A percentile compares a stretch with the other conserved stretches of the same genome.
These are phyloP conservation scores for Panthera uncia DNA, from an alignment of 2,113 vertebrate species.

Conservation along the genomic window DNA sequence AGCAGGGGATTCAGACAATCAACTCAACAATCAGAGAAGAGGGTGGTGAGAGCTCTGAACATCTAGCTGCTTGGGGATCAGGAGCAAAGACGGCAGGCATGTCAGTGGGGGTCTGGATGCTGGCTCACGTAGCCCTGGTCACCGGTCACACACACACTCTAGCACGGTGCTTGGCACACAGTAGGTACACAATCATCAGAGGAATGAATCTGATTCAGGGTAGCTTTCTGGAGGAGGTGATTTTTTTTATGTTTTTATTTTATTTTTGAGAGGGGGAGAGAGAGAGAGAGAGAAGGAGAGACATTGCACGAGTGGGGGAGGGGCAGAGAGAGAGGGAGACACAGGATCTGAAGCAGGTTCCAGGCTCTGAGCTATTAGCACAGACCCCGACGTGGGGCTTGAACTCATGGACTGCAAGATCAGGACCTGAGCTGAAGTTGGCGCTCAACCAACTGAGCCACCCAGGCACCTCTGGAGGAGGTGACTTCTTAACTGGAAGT, in stretches of 20 bases:
- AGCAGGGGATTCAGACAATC: neutral
- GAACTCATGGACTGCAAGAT: too few relatives aligned
- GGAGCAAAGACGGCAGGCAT: neutral
- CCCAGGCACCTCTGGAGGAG: too few relatives aligned
- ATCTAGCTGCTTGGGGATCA: neutral
- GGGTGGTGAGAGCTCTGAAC: neutral
- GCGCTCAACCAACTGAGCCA: too few relatives aligned
- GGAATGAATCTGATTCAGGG: neutral
- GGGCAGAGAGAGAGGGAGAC: too few relatives aligned
- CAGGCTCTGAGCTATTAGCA: too few relatives aligned
- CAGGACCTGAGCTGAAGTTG: too few relatives aligned
- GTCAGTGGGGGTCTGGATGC: neutral
- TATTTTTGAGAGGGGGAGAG: too few relatives aligned
- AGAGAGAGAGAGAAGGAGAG: too few relatives aligned
- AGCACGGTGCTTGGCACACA: neutral
- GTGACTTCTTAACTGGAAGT: neutral
- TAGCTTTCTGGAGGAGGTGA: neutral
- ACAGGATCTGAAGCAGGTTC: too few relatives aligned
- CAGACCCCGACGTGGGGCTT: too few relatives aligned
- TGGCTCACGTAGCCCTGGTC: neutral
- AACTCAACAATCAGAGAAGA: neutral
- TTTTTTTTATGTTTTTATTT: too few relatives aligned
- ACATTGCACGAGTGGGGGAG: too few relatives aligned
- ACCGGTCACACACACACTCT: rapidly evolving
- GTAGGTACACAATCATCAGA: neutral